A percentile compares a stretch with the other conserved stretches of the same genome.
These are phyloP conservation scores for Alethe castanea DNA, from an alignment of 2,113 vertebrate genomes.

Conservation along the genomic window DNA sequence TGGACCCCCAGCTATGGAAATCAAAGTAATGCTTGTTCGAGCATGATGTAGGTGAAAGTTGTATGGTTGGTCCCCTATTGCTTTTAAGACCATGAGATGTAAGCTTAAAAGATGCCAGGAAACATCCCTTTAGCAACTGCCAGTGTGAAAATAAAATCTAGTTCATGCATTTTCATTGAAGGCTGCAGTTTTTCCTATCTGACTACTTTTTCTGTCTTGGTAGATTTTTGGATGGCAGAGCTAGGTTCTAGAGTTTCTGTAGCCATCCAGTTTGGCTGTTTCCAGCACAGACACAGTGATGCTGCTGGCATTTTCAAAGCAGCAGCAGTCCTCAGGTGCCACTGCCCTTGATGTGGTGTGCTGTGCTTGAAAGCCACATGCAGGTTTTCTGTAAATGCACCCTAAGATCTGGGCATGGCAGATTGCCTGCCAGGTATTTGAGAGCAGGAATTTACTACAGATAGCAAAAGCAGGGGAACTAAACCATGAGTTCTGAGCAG, in stretches of 20 bases:
- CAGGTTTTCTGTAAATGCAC: background rate
- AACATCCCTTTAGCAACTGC: background rate
- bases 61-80: rapidly evolving
- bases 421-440: background rate
- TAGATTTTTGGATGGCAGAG: background rate
- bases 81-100: background rate
- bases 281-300: background rate
- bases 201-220: background rate
- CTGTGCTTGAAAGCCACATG: background rate
- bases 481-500: background rate
- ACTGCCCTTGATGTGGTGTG: background rate
- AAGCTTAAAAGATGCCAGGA: background rate
- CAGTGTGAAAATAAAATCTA: background rate
- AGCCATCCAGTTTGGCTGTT: background rate
- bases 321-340: background rate
- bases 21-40: background rate
- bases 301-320: background rate
- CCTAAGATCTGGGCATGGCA: background rate
- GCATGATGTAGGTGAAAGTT: background rate
- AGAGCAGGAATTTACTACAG: background rate
- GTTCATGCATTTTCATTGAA: background rate
- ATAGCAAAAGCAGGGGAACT: background rate
- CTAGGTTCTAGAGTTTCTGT: background rate
- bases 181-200: background rate
- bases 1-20: background rate